Conservation (phyloP, 2,113 vertebrate species). For the Coryphaenoides rupestris region DNA sequence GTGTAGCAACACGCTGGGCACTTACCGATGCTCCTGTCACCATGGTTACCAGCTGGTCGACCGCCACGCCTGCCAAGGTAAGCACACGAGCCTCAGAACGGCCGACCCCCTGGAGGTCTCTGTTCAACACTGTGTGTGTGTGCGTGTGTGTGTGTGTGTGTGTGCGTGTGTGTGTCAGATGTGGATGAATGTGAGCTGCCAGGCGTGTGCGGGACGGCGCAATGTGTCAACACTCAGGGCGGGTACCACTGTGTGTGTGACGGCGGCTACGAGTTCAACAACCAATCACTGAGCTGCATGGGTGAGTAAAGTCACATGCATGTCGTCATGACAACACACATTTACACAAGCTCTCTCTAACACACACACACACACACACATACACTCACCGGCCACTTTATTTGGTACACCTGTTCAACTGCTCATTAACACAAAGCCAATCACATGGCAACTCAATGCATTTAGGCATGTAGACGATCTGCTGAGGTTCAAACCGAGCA, state of each 20-base stretch:
- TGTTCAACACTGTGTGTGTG: not conserved
- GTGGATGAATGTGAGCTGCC: constrained; percentile 80
- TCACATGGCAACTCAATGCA: too few species aligned
- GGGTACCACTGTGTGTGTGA: constrained; percentile 84
- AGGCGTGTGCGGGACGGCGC: constrained; percentile 82
- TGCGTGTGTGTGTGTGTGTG: too few species aligned
- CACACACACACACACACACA: constrained; percentile 3
- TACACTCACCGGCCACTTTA: too few species aligned
- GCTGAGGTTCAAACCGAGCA: too few species aligned
- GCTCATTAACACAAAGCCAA: too few species aligned
- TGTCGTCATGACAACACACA: too few species aligned
- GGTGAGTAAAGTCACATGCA: too few species aligned
- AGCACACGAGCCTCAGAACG: constrained; percentile 39
- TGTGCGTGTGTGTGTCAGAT: constrained; percentile 67
- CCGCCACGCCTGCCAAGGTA: constrained; percentile 80
- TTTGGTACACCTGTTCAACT: too few species aligned
- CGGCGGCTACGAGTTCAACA: constrained; percentile 78
- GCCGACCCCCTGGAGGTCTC: too few species aligned
- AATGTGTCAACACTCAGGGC: constrained; percentile 80
- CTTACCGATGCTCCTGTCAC: constrained; percentile 85
- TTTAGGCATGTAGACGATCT: too few species aligned
- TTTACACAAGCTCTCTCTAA: not conserved
- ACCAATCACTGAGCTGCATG: constrained; percentile 77
- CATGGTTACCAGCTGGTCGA: constrained; percentile 78
- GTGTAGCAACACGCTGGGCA: constrained; percentile 86